Percentiles rank a stretch among this genome's conserved stretches.
phyloP scores from a whole-genome alignment of 2,888 invertebrate species.

The Acrobasis repandana region DNA sequence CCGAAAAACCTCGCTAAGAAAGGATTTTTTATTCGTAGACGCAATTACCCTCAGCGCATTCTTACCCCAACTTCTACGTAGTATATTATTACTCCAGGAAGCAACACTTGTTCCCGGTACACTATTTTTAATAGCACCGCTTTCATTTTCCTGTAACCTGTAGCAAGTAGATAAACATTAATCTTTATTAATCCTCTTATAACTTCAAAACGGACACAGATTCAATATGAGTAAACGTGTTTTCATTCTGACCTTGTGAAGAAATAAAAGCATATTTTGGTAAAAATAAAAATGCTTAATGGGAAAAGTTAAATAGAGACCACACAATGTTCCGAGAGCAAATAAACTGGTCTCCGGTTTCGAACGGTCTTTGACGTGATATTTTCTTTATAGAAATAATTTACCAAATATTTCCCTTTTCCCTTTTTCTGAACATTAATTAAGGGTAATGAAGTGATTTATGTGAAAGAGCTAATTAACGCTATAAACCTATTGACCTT shows the following conservation, averaged over 20 bases:
- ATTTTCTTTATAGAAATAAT: slow-evolving; percentile 10
- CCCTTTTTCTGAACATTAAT: slow-evolving; percentile 2
- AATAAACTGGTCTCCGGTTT: slow-evolving; percentile 29
- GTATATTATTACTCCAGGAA: too few species aligned
- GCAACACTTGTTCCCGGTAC: neutral
- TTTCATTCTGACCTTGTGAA: slow-evolving; percentile 22
- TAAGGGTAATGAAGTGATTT: slow-evolving; percentile 13
- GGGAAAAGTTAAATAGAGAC: slow-evolving; percentile 43
- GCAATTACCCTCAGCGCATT: too few species aligned
- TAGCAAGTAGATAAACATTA: neutral
- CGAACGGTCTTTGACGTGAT: neutral
- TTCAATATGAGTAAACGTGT: slow-evolving; percentile 15
- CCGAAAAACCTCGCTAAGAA: too few species aligned
- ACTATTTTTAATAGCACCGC: neutral
- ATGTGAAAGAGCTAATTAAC: slow-evolving; percentile 12
- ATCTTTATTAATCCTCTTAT: slow-evolving; percentile 15
- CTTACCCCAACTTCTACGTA: too few species aligned
- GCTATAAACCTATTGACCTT: slow-evolving; percentile 10
- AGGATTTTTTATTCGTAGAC: too few species aligned
- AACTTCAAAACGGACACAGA: slow-evolving; percentile 2
- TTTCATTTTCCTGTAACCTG: slow-evolving; percentile 5
- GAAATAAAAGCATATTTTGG: slow-evolving; percentile 29
- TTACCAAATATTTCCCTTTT: neutral
- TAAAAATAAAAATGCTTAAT: slow-evolving; percentile 39
- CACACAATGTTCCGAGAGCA: slow-evolving; percentile 33